Conservation (phyloP, 2,888 invertebrate genomes). For the Pilophorus perplexus region DNA sequence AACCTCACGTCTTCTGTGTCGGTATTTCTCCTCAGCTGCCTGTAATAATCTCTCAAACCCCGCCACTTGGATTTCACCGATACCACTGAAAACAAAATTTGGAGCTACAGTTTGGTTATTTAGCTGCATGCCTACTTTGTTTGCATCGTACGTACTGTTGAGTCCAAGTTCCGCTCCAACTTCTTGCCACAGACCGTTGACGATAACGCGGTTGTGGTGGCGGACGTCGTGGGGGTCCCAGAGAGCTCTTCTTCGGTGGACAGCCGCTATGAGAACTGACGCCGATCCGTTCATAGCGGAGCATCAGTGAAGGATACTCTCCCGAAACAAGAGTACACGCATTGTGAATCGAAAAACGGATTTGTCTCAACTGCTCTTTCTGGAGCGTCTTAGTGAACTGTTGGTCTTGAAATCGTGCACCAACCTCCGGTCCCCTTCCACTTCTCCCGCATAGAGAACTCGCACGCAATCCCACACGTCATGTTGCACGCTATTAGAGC, state of each 20-base stretch:
- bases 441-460: too few relatives aligned
- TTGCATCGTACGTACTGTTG: conserved; percentile 42
- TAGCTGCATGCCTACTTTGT: too few relatives aligned
- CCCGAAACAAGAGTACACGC: neutral
- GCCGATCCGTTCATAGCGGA: neutral
- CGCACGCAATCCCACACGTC: conserved; percentile 45
- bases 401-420: neutral
- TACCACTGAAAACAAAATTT: conserved; percentile 26
- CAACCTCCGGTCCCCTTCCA: neutral
- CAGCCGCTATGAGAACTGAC: conserved; percentile 40
- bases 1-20: conserved; percentile 22
- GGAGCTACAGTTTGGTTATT: too few relatives aligned
- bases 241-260: conserved; percentile 33
- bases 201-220: conserved; percentile 43
- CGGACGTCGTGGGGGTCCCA: conserved; percentile 43
- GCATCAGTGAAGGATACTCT: neutral
- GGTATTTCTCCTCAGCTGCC: conserved; percentile 38
- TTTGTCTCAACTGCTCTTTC: too few relatives aligned
- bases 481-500: conserved; percentile 34
- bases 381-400: neutral
- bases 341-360: neutral
- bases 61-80: conserved; percentile 43
- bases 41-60: conserved; percentile 42
- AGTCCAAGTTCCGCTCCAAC: conserved; percentile 37
- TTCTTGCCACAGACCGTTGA: conserved; percentile 40